A percentile compares a stretch with the other conserved stretches of the same genome.
Conservation (phyloP, 2,888 invertebrate genomes). For the Dicyrtomina minuta region DNA sequence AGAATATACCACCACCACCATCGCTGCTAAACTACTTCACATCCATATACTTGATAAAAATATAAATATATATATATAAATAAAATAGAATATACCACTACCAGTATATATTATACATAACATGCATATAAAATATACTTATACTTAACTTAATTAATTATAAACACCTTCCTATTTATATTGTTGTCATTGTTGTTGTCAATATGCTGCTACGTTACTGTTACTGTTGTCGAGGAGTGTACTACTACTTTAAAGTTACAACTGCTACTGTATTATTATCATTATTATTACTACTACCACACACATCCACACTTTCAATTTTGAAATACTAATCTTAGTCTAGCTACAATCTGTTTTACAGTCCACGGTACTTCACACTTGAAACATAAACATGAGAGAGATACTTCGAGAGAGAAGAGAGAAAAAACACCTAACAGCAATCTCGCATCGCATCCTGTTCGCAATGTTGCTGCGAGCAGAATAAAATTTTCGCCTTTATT, state of each 20-base stretch:
- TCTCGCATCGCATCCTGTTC: no score
- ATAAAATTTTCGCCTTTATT: no score
- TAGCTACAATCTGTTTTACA: no score
- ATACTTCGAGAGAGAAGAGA: no score
- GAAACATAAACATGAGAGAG: no score
- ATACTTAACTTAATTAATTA: slow-evolving; percentile 10
- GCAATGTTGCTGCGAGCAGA: no score
- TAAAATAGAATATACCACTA: not conserved
- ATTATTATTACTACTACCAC: no score
- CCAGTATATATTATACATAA: not conserved
- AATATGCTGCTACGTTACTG: not conserved
- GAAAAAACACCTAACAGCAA: no score
- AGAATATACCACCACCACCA: not conserved
- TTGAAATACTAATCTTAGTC: no score
- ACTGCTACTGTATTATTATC: not conserved
- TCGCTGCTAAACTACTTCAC: not conserved
- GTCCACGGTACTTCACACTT: no score
- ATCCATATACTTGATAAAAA: not conserved
- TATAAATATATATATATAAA: not conserved
- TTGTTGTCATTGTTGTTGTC: slow-evolving; percentile 16
- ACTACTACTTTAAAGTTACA: no score
- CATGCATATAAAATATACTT: not conserved
- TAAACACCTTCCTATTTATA: not conserved
- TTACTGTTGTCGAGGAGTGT: not conserved
- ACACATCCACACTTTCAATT: no score